Conservation (phyloP, 2,888 invertebrate species). For the Phyto melanocephala region DNA sequence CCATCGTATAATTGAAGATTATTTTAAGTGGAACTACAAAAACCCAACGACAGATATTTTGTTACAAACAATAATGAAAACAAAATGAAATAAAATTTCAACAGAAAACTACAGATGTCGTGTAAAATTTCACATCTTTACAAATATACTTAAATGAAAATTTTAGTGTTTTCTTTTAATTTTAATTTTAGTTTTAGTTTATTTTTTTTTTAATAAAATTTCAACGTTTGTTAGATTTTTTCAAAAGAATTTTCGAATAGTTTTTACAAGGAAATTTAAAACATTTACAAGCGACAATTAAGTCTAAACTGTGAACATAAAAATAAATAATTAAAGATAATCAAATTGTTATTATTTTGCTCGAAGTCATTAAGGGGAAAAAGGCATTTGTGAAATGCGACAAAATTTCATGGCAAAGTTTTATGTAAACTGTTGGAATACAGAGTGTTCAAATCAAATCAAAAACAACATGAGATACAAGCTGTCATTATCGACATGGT, state of each 20-base stretch:
- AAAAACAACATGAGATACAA: no score
- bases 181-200: no score
- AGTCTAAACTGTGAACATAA: neutral
- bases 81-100: neutral
- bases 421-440: neutral
- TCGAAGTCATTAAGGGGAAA: neutral
- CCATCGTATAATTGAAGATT: neutral
- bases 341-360: neutral
- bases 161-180: neutral
- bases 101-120: neutral
- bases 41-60: neutral
- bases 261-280: neutral
- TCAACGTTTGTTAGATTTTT: neutral
- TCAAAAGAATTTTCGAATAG: neutral
- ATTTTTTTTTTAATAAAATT: no score
- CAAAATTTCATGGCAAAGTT: neutral
- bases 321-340: neutral
- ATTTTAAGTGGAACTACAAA: conserved; percentile 5
- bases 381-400: no score
- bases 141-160: neutral
- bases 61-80: neutral
- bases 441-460: no score
- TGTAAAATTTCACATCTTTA: neutral
- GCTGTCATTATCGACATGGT: no score
- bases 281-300: neutral